Evolutionary conservation across 53 echinoderm and acorn worm species (phyloP), one percentile per base, ranked within the genome.

Genomic region (Holothuria leucospilota): DNA sequence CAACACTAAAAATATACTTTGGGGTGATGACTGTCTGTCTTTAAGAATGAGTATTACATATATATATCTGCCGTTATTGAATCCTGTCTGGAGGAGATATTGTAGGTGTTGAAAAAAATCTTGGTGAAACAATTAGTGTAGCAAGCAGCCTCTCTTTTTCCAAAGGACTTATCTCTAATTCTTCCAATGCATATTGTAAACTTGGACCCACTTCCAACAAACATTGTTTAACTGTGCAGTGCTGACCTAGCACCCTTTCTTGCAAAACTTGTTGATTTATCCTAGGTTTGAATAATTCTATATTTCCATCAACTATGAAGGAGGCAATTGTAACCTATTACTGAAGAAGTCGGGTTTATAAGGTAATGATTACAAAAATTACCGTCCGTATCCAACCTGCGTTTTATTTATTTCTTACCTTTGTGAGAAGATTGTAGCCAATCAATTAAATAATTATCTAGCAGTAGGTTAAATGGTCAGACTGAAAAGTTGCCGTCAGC

Each of bases 161-260:
- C 34, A 34, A 34, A 34, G 34, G 3, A 34, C 34, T 34, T 78
- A 51, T 51, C 28, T 15, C 12, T 25, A 52, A 59, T 53, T 52
- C 56, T 2, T 78, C 78, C 12, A 78, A 52, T 78, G 78, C 53
- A 20, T 51, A 51, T 51, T 78, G 78, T 78, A 78, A 78, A 20
- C 16, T 78, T 52, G n/a, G 78, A 78, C 14, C 78, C 59, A 20
- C 7, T 78, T 78, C 53, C 78, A 78, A 78, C 59, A 78, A 71
- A 56, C 78, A 24, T 78, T 12, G 53, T 56, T 29, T 46, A 67
- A 67, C 68, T 15, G 15, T 67, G 27, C 6, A 67, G 68, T 25
- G 28, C 68, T 26, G 53, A 78, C 28, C 59, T 78, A 2, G 53
- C 78, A 26, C 78, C 78, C 9, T 78, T 78, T 34, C 34, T 34